Percentiles rank a stretch among this genome's conserved stretches.
These are phyloP conservation scores for Lindbergichthys nudifrons DNA, from an alignment of 2,797 vertebrate genomes.

Conservation along the genomic window DNA sequence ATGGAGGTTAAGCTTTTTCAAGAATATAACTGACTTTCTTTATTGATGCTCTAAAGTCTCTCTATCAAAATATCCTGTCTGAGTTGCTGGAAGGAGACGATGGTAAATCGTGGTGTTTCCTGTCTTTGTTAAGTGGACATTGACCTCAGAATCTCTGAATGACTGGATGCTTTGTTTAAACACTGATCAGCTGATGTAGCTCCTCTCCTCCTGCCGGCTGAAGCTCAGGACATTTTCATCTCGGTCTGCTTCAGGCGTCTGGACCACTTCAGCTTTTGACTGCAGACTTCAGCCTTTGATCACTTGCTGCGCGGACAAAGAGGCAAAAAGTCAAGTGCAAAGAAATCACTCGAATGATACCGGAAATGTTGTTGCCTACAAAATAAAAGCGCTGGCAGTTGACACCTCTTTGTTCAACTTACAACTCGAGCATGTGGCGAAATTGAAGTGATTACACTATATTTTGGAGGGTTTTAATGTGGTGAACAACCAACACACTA, in stretches of 20 bases:
- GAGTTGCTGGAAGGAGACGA: not conserved
- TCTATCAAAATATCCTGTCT: not conserved
- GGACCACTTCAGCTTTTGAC: slow-evolving; percentile 46
- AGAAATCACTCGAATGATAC: not conserved
- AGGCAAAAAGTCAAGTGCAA: not conserved
- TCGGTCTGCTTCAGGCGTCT: slow-evolving; percentile 12
- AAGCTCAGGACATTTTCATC: slow-evolving; percentile 25
- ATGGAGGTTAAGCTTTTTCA: not conserved
- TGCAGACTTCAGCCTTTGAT: slow-evolving; percentile 57
- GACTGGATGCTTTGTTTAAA: slow-evolving; percentile 6
- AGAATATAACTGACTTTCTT: not conserved
- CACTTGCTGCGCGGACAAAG: slow-evolving; percentile 42
- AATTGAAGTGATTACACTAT: not conserved
- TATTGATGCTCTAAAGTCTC: not conserved
- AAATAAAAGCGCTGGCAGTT: slow-evolving; percentile 43
- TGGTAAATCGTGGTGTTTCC: not conserved
- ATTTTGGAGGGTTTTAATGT: not conserved
- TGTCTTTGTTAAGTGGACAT: slow-evolving; percentile 2
- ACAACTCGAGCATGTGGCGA: too few species aligned
- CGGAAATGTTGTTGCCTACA: slow-evolving; percentile 23
- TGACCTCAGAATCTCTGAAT: slow-evolving; percentile 12
- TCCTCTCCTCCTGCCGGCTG: slow-evolving; percentile 12
- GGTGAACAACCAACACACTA: not conserved
- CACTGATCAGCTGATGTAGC: not conserved
- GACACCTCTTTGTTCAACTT: not conserved